Evolutionary conservation across 1,140 invertebrate genomes (phyloP).

Genomic region (Portunus trituberculatus): DNA sequence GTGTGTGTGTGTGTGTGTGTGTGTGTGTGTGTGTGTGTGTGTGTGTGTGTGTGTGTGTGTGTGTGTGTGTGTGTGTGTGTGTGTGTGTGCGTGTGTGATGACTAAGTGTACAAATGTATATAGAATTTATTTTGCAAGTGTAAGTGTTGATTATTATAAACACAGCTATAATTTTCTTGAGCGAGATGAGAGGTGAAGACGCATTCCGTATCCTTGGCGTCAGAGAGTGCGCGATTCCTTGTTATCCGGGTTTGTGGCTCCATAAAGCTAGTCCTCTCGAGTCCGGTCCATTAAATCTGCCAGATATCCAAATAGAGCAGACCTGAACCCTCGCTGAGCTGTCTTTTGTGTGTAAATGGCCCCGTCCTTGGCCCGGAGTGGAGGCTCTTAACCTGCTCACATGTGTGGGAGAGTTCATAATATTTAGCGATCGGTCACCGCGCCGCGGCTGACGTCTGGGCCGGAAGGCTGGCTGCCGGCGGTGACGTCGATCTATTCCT

Average conservation of each 20-base stretch:
- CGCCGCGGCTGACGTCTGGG: background rate
- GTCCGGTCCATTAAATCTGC: background rate
- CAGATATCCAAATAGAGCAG: conserved; percentile 5
- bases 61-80: too few relatives aligned
- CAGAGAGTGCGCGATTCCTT: background rate
- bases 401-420: background rate
- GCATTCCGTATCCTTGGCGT: background rate
- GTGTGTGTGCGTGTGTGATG: too few relatives aligned
- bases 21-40: too few relatives aligned
- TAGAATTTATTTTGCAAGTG: background rate
- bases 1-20: too few relatives aligned
- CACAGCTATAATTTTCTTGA: background rate
- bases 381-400: background rate
- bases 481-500: background rate
- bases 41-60: too few relatives aligned
- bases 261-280: background rate
- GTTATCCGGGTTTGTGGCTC: background rate
- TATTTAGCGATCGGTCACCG: background rate
- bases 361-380: background rate
- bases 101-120: background rate
- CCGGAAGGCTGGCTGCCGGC: background rate
- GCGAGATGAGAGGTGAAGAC: background rate
- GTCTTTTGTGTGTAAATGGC: conserved; percentile 22
- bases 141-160: too few relatives aligned
- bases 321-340: background rate